These are phyloP conservation scores for Argyrosomus regius DNA, from an alignment of 2,797 vertebrate species.

Conservation along the genomic window DNA sequence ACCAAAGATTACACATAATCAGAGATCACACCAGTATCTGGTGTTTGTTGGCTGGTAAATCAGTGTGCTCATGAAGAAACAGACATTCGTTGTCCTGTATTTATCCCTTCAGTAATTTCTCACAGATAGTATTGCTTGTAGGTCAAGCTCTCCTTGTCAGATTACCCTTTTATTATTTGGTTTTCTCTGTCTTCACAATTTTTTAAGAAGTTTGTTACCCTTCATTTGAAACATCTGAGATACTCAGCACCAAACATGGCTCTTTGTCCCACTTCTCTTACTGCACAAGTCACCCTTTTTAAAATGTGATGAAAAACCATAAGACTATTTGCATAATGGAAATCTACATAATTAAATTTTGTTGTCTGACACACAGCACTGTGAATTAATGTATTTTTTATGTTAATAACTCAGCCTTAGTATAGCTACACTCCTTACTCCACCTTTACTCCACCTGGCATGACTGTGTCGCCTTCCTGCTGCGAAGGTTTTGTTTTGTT, in stretches of 20 bases:
- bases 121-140: neutral
- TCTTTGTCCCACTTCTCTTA: constrained; percentile 4
- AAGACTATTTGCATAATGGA: constrained; percentile 26
- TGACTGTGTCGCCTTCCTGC: too few relatives aligned
- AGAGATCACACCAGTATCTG: constrained; percentile 6
- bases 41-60: neutral
- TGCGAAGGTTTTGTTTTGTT: neutral
- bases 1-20: constrained; percentile 28
- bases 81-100: constrained; percentile 3
- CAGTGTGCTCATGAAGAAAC: neutral
- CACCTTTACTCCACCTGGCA: too few relatives aligned
- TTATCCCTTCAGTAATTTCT: constrained; percentile 4
- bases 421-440: neutral
- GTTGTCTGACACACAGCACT: constrained; percentile 26
- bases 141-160: neutral
- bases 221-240: constrained; percentile 44
- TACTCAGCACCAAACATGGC: constrained; percentile 24
- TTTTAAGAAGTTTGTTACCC: constrained; percentile 28
- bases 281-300: constrained; percentile 20
- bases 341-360: constrained; percentile 38
- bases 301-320: constrained; percentile 33
- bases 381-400: constrained; percentile 1
- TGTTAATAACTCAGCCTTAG: constrained; percentile 13
- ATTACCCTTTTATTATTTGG: constrained; percentile 15
- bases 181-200: constrained; percentile 11